Percentiles rank a stretch among this genome's conserved stretches.
Evolutionary conservation across 2,797 vertebrate genomes (phyloP).

Genomic region (Fundulus diaphanus): DNA sequence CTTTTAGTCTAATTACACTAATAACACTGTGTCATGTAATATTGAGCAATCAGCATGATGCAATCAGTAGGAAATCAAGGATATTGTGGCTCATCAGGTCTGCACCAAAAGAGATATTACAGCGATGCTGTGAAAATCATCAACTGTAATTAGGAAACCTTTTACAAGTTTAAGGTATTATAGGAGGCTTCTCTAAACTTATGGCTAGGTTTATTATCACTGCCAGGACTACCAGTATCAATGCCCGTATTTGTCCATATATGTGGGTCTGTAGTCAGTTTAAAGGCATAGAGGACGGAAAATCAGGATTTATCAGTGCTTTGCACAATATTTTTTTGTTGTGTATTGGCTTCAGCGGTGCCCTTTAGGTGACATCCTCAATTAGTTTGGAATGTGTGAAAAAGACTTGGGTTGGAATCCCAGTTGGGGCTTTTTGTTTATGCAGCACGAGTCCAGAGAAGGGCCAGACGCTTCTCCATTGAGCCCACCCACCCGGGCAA

Average conservation of each 20-base stretch:
- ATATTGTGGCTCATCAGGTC: slow-evolving; percentile 35
- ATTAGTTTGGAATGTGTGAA: not conserved
- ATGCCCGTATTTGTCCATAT: not conserved
- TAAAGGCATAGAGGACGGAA: not conserved
- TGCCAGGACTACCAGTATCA: not conserved
- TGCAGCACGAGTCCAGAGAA: too few species aligned
- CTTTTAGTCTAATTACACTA: slow-evolving; percentile 27
- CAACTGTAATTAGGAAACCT: not conserved
- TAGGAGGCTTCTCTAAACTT: not conserved
- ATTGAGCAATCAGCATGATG: slow-evolving; percentile 51
- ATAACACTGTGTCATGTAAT: slow-evolving; percentile 24
- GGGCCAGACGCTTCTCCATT: too few species aligned
- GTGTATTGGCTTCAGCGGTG: not conserved
- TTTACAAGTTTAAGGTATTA: not conserved
- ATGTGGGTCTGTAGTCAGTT: not conserved
- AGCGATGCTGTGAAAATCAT: slow-evolving; percentile 2
- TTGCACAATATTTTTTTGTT: not conserved
- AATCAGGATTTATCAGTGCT: not conserved
- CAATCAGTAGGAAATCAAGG: slow-evolving; percentile 58
- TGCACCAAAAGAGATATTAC: slow-evolving; percentile 27
- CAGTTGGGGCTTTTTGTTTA: not conserved
- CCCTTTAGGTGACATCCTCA: not conserved
- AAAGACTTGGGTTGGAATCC: not conserved
- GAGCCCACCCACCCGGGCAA: too few species aligned
- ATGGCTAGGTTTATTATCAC: not conserved